phyloP scores from a whole-genome alignment of 2,888 invertebrate genomes.

The Onthophagus sagittarius region DNA sequence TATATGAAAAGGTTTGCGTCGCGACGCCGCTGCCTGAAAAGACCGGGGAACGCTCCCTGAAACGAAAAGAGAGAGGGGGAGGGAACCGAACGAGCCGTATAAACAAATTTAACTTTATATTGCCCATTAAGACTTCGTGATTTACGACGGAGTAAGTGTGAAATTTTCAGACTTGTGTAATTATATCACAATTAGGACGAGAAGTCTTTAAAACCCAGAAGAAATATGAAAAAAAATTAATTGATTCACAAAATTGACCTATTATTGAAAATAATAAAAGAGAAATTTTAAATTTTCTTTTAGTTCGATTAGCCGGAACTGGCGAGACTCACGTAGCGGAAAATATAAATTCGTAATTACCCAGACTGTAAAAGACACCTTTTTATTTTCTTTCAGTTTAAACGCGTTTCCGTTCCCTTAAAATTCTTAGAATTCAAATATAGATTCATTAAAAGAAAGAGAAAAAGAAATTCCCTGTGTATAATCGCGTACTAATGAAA shows the following conservation, averaged over 20 bases:
- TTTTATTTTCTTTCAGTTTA: not conserved
- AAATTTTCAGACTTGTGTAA: conserved; percentile 23
- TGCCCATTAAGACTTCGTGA: conserved; percentile 20
- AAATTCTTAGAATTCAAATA: not conserved
- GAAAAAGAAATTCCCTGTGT: not conserved
- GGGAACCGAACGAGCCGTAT: conserved; percentile 14
- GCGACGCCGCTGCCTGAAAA: not conserved
- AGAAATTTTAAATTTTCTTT: not conserved
- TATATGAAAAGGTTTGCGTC: not conserved
- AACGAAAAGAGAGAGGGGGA: not conserved
- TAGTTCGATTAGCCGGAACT: conserved; percentile 31
- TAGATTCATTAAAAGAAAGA: not conserved
- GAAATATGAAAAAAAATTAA: too few species aligned
- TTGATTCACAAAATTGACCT: too few species aligned
- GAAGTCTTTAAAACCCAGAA: not conserved
- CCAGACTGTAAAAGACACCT: not conserved
- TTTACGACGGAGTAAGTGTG: conserved; percentile 24
- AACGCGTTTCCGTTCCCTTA: not conserved
- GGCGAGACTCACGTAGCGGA: conserved; percentile 34
- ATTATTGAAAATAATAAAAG: not conserved
- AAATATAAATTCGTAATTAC: conserved; percentile 33
- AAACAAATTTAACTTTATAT: conserved; percentile 29
- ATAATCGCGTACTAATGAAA: too few species aligned
- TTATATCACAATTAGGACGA: conserved; percentile 21
- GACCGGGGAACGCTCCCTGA: too few species aligned